Evolutionary conservation across 2,888 invertebrate species (phyloP).

Genomic region (Lottia gigantea): DNA sequence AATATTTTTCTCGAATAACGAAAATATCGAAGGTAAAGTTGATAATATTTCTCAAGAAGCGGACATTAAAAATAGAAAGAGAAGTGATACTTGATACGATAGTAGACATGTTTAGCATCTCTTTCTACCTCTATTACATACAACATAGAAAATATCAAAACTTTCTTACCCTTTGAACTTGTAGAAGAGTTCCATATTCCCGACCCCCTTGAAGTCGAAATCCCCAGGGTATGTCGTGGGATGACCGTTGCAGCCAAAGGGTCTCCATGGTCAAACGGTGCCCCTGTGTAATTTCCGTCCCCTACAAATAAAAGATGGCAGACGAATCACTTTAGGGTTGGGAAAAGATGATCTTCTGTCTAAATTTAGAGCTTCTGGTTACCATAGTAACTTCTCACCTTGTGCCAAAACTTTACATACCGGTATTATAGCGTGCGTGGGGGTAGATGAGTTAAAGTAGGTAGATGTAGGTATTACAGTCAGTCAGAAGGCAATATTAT

Average conservation of each 20-base stretch:
- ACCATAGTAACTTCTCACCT: conserved; percentile 31
- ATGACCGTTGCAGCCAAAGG: conserved; percentile 63
- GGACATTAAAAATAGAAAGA: too few species aligned
- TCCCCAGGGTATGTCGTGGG: conserved; percentile 64
- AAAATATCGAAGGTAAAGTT: too few species aligned
- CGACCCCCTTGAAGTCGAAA: conserved; percentile 66
- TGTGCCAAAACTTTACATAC: conserved; percentile 6
- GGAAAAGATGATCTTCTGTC: conserved; percentile 29
- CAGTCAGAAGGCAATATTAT: too few species aligned
- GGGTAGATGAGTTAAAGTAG: not conserved
- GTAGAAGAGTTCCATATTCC: conserved; percentile 60
- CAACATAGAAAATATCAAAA: not conserved
- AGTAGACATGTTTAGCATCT: not conserved
- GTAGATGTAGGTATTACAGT: too few species aligned
- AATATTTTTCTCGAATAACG: too few species aligned
- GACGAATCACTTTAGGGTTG: conserved; percentile 21
- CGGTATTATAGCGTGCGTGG: conserved; percentile 4
- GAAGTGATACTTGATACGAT: conserved; percentile 2
- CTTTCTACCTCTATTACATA: too few species aligned
- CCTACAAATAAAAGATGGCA: conserved; percentile 23
- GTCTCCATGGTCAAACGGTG: conserved; percentile 54
- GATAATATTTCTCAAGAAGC: too few species aligned
- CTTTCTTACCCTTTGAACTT: conserved; percentile 63
- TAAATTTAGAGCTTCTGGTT: conserved; percentile 40
- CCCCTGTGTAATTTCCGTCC: conserved; percentile 16